Evolutionary conservation across 2,888 invertebrate species (phyloP), one percentile per base, ranked within the genome.

Genomic region (Athrips mouffetella): DNA sequence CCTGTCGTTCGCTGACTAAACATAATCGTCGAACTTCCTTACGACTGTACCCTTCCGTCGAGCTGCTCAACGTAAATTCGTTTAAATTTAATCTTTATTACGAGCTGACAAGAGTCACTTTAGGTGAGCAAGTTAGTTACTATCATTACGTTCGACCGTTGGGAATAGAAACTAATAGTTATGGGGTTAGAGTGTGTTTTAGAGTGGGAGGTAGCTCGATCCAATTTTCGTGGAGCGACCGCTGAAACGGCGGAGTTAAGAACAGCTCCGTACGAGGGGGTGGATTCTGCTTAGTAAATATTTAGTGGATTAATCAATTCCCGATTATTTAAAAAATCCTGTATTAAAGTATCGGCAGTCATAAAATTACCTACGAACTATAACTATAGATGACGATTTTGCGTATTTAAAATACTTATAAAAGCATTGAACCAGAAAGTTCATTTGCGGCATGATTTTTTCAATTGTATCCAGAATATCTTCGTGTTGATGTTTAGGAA

Each of bases 11-110:
- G 83, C 87, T 85, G 85, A 86, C 87, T 87, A 84, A 85, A 88
- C 87, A 87, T 87, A 88, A 87, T 88, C 87, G 86, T 70, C 77
- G 80, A 85, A 87, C 86, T 88, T 88, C 88, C 88, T 88, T 88
- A 87, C 87, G 87, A 83, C 81, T 85, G 70, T 84, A 85, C 87
- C 87, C 86, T 86, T 87, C 84, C 85, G 82, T 76, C 67, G 64
- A 78, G 77, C 79, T 71, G 76, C 79, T 75, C 64, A 33, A 51
- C 46, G 33, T 41, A 33, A 45, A 55, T 51, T 29, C 70, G 65
- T 53, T 56, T 66, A 45, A 84, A 70, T 69, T 64, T 54, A 59
- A 69, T 72, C 79, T 70, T 63, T 76, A 78, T 53, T 40, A n/a
- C 52, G 29, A 18, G 7, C 29, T 29, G 15, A 42, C 41, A 51